Evolutionary conservation across 2,888 invertebrate genomes (phyloP).

Genomic region (Chromoteleia sp.): DNA sequence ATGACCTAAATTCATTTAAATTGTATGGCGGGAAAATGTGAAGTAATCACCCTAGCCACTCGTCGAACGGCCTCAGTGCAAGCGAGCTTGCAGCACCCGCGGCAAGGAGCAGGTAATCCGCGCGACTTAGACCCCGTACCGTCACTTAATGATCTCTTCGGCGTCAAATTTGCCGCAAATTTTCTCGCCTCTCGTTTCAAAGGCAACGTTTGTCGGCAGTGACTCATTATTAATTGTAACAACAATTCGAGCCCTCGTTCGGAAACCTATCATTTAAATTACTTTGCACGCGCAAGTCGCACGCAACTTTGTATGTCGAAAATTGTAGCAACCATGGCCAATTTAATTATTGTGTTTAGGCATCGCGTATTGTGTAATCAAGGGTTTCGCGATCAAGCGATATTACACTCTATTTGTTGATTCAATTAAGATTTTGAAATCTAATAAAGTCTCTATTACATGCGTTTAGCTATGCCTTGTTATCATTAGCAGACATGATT

Average conservation of each 20-base stretch:
- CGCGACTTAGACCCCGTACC: conserved; percentile 9
- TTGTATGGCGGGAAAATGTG: conserved; percentile 70
- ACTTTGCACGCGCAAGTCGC: conserved; percentile 8
- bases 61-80: conserved; percentile 65
- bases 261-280: neutral
- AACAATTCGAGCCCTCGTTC: neutral
- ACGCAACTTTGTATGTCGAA: conserved; percentile 23
- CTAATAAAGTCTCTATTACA: no score
- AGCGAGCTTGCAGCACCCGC: conserved; percentile 61
- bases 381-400: neutral
- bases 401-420: conserved; percentile 11
- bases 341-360: conserved; percentile 15
- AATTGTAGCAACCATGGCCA: neutral
- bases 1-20: conserved; percentile 69
- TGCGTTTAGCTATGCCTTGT: neutral
- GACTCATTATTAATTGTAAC: conserved; percentile 6
- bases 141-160: conserved; percentile 55
- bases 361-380: neutral
- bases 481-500: no score
- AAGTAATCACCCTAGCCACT: conserved; percentile 70
- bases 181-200: conserved; percentile 36
- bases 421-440: conserved; percentile 12
- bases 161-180: conserved; percentile 34
- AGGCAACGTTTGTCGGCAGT: conserved; percentile 30
- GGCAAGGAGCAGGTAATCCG: conserved; percentile 27